phyloP scores from a whole-genome alignment of 2,113 vertebrate genomes.

The Salvator merianae region DNA sequence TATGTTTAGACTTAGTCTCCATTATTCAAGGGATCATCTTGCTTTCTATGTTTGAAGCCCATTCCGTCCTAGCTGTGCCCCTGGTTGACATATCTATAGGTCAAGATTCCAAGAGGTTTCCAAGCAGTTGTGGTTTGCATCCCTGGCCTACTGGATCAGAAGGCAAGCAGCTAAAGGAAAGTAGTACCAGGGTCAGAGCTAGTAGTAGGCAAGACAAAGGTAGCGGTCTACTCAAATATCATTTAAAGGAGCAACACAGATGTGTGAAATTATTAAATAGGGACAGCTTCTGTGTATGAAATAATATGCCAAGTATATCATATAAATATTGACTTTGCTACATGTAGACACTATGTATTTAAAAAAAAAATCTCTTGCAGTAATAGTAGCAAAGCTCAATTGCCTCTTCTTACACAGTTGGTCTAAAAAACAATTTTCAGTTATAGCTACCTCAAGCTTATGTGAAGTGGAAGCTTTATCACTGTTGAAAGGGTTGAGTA shows the following conservation, averaged over 20 bases:
- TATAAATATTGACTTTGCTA: background rate
- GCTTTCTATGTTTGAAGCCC: too few relatives aligned
- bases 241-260: background rate
- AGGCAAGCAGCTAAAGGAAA: too few relatives aligned
- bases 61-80: too few relatives aligned
- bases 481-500: conserved; percentile 17
- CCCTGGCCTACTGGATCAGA: background rate
- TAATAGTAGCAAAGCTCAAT: background rate
- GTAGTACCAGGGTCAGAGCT: background rate
- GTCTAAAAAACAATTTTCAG: background rate
- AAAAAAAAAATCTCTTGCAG: too few relatives aligned
- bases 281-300: background rate
- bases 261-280: background rate
- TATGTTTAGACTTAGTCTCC: too few relatives aligned
- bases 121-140: background rate
- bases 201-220: too few relatives aligned
- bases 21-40: too few relatives aligned
- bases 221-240: too few relatives aligned
- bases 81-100: background rate
- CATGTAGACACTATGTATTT: background rate
- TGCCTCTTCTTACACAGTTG: conserved; percentile 23
- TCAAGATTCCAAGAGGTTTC: background rate
- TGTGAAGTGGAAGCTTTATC: conserved; percentile 6
- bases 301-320: background rate
- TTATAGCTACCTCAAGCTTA: conserved; percentile 8